Evolutionary conservation across 2,113 vertebrate species (phyloP).

Genomic region (Atrichornis clamosus): DNA sequence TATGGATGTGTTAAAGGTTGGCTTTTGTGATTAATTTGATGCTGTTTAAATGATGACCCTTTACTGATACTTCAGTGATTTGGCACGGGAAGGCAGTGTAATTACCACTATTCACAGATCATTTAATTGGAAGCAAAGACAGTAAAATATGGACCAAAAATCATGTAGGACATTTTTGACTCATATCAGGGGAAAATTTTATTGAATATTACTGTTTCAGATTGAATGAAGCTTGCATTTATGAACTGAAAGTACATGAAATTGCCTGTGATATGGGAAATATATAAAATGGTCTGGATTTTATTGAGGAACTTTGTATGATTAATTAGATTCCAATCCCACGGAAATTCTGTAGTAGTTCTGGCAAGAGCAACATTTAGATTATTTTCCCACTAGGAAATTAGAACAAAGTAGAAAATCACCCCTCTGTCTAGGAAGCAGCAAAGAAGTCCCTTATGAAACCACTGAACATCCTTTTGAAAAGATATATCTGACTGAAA

Average conservation of each 20-base stretch:
- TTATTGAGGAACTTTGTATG: not conserved
- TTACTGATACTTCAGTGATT: slow-evolving; percentile 58
- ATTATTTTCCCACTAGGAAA: not conserved
- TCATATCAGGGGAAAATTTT: slow-evolving; percentile 36
- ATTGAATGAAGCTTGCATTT: slow-evolving; percentile 43
- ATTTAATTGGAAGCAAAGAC: slow-evolving; percentile 62
- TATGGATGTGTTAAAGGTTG: slow-evolving; percentile 71
- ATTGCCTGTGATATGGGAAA: not conserved
- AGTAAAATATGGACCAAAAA: slow-evolving; percentile 61
- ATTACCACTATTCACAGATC: slow-evolving; percentile 64
- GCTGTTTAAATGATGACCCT: slow-evolving; percentile 62
- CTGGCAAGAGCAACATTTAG: not conserved
- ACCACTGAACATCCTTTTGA: not conserved
- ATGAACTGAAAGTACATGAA: slow-evolving; percentile 32
- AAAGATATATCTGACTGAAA: not conserved
- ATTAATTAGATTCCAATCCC: not conserved
- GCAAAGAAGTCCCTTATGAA: not conserved
- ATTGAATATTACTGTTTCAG: slow-evolving; percentile 51
- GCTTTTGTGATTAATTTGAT: slow-evolving; percentile 73
- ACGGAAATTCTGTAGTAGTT: not conserved
- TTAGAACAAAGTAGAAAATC: not conserved
- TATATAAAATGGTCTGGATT: not conserved
- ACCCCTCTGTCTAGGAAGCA: not conserved
- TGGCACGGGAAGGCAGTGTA: slow-evolving; percentile 50
- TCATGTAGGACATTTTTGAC: slow-evolving; percentile 26